Conservation (phyloP, 2,888 invertebrate species). For the Cephus pygmeus region DNA sequence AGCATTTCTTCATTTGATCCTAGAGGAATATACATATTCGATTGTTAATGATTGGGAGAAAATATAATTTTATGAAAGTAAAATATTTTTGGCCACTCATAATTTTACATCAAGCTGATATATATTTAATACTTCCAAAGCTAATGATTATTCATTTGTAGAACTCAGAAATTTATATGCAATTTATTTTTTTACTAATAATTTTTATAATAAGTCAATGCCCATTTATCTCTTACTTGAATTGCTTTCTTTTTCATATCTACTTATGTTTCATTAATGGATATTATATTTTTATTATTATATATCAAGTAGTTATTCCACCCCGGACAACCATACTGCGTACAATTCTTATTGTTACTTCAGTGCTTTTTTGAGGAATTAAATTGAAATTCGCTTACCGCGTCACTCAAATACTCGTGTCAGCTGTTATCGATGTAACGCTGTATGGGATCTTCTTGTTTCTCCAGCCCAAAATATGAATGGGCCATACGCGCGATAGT, state of each 20-base stretch:
- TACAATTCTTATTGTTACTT: not conserved
- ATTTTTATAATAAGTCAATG: not conserved
- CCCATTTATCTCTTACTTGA: not conserved
- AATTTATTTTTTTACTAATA: not conserved
- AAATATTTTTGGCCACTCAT: not conserved
- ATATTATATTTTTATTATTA: too few species aligned
- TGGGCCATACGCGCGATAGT: conserved; percentile 49
- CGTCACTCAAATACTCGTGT: conserved; percentile 10
- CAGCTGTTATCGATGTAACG: conserved; percentile 14
- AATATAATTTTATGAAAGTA: not conserved
- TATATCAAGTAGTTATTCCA: not conserved
- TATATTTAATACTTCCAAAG: not conserved
- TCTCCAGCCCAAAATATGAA: conserved; percentile 59
- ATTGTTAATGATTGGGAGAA: not conserved
- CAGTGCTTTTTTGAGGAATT: not conserved
- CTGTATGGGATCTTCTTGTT: conserved; percentile 39
- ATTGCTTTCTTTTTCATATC: not conserved
- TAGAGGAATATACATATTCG: not conserved
- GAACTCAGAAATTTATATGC: not conserved
- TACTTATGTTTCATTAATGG: not conserved
- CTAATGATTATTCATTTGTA: not conserved
- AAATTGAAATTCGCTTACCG: not conserved
- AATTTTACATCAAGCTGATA: not conserved
- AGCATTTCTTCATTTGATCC: conserved; percentile 42
- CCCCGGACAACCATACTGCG: not conserved